Evolutionary conservation across 2,113 vertebrate genomes (phyloP).

Genomic region (Sander vitreus): DNA sequence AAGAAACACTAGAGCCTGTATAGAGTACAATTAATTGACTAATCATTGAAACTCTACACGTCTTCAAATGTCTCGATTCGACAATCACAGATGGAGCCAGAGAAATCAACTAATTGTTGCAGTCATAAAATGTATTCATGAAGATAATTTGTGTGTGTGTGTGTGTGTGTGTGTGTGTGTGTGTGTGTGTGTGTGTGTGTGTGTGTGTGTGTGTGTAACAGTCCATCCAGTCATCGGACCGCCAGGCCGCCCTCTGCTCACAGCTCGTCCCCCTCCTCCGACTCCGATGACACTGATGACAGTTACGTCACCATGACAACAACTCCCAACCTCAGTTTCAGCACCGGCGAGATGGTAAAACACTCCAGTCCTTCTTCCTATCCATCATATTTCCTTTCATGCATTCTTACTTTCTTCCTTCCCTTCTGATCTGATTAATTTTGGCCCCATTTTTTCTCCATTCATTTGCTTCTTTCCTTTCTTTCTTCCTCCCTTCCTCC

Average conservation of each 20-base stretch:
- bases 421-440: neutral
- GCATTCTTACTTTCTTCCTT: neutral
- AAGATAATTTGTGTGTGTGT: neutral
- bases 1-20: too few relatives aligned
- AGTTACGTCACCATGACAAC: conserved; percentile 94
- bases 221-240: conserved; percentile 87
- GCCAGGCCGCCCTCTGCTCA: conserved; percentile 88
- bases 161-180: too few relatives aligned
- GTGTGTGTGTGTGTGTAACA: conserved; percentile 78
- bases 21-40: neutral
- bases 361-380: neutral
- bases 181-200: conserved; percentile 63
- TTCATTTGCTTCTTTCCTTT: too few relatives aligned
- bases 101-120: neutral
- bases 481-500: too few relatives aligned
- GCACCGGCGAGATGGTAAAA: conserved; percentile 87
- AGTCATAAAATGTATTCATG: neutral
- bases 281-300: conserved; percentile 93
- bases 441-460: too few relatives aligned
- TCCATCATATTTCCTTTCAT: neutral
- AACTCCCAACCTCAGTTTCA: conserved; percentile 82
- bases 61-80: neutral
- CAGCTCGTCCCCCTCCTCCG: conserved; percentile 93
- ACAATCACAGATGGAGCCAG: too few relatives aligned
- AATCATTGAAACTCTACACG: neutral